phyloP scores from a whole-genome alignment of 2,888 invertebrate species.

The Calliphora vomitoria region DNA sequence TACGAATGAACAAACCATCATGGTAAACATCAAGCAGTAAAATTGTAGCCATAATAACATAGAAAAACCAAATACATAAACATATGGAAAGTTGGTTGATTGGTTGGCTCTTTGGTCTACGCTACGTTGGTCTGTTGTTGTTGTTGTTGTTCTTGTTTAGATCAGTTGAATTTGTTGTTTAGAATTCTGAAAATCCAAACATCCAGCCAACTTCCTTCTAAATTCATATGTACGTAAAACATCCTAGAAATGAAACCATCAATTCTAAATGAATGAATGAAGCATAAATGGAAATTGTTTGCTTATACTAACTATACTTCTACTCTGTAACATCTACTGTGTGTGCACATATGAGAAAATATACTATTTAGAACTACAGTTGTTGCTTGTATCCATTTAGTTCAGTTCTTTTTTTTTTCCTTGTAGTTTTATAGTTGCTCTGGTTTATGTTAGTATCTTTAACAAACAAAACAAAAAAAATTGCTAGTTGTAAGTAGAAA shows the following conservation, averaged over 20 bases:
- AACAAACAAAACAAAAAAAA: too few species aligned
- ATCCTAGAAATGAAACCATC: slow-evolving; percentile 45
- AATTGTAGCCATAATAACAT: not conserved
- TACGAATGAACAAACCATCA: not conserved
- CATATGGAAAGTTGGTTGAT: slow-evolving; percentile 9
- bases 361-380: not conserved
- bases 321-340: not conserved
- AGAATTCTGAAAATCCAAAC: not conserved
- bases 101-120: not conserved
- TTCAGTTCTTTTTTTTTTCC: too few species aligned
- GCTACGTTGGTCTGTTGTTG: not conserved
- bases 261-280: slow-evolving; percentile 48
- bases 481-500: too few species aligned
- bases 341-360: not conserved
- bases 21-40: not conserved
- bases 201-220: not conserved
- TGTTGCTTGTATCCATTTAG: too few species aligned
- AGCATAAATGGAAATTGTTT: slow-evolving; percentile 54
- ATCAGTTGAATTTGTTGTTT: slow-evolving; percentile 22
- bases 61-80: not conserved
- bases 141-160: not conserved
- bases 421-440: too few species aligned
- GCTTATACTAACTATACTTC: slow-evolving; percentile 15
- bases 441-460: too few species aligned
- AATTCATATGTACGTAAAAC: slow-evolving; percentile 16